These are phyloP conservation scores for Onychostoma macrolepis DNA, from an alignment of 2,113 vertebrate genomes.

Conservation along the genomic window DNA sequence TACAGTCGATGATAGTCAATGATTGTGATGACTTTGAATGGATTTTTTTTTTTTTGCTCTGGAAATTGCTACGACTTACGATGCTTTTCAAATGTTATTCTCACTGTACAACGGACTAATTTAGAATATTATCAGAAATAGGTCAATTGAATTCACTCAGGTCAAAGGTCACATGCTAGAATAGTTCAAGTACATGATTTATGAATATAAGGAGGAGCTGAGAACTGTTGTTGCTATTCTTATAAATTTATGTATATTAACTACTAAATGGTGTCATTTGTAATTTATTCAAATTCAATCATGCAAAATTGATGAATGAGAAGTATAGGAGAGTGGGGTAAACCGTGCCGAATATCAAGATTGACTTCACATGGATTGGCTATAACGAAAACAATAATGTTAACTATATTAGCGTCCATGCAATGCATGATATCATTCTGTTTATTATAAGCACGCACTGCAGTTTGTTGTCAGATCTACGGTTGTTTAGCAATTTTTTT, in stretches of 20 bases:
- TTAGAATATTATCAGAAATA: constrained; percentile 1
- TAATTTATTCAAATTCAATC: not conserved
- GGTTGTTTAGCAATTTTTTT: too few species aligned
- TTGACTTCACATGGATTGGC: not conserved
- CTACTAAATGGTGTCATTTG: not conserved
- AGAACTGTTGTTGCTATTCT: not conserved
- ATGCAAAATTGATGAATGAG: not conserved
- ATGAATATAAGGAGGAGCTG: not conserved
- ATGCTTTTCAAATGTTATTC: not conserved
- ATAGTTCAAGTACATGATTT: not conserved
- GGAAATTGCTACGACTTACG: not conserved
- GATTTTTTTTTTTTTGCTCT: not conserved
- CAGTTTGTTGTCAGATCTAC: too few species aligned
- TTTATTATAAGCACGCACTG: too few species aligned
- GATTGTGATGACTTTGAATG: constrained; percentile 20
- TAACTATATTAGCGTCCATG: not conserved
- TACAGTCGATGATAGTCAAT: not conserved
- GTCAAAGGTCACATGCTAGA: constrained; percentile 10
- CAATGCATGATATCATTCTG: not conserved
- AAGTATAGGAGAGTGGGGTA: not conserved
- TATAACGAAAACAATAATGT: not conserved
- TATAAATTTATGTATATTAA: not conserved
- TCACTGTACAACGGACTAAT: not conserved
- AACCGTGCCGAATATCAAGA: not conserved
- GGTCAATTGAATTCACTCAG: constrained; percentile 7